Base-by-base conservation (phyloP, 2,888 invertebrate genomes). In the Melanotus villosus region DNA sequence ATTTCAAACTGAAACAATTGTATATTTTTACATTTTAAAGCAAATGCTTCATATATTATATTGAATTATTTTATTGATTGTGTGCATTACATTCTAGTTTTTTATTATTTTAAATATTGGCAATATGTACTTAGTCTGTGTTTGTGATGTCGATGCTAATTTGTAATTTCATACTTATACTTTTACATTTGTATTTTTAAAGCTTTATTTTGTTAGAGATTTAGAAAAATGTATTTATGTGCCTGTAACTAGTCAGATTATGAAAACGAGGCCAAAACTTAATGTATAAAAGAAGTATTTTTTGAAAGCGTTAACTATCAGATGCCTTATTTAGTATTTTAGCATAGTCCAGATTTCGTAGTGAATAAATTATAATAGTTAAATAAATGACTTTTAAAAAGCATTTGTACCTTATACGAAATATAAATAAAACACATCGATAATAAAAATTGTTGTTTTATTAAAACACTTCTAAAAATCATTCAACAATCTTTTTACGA, bases 61-160 rank as follows among this genome's bases (percentile, higher is more conserved):
- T 45, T 45, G 18, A 45, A 21, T 45, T 18, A 6, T 19, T 45
- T 21, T 21, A 45, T 18, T 41, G 14, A 41, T 16, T 36, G 34
- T n/a, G n/a, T 26, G 26, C 26, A 26, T 3, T 26, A 26, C 26
- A n/a, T 26, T 26, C 3, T 26, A 26, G 3, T 26, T 32, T 52
- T 32, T 32, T 52, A 0, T n/a, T 32, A 52, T 10, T 16, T 12
- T 2, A 32, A 52, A 32, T 54, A 65, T 58, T 67, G 65, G 57
- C 62, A 62, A 70, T 50, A 50, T 64, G 70, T 67, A 70, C 70
- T 70, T 70, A 70, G 16, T 66, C 23, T 54, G 26, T n/a, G n/a
- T 38, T 67, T 70, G 70, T 70, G 70, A 70, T 70, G 34, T 70
- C 65, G 60, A 52, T 56, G 64, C 52, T 12, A 52, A 41, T 64